Evolutionary conservation across 2,888 invertebrate genomes (phyloP).

Genomic region (Bursaphelenchus okinawaensis): DNA sequence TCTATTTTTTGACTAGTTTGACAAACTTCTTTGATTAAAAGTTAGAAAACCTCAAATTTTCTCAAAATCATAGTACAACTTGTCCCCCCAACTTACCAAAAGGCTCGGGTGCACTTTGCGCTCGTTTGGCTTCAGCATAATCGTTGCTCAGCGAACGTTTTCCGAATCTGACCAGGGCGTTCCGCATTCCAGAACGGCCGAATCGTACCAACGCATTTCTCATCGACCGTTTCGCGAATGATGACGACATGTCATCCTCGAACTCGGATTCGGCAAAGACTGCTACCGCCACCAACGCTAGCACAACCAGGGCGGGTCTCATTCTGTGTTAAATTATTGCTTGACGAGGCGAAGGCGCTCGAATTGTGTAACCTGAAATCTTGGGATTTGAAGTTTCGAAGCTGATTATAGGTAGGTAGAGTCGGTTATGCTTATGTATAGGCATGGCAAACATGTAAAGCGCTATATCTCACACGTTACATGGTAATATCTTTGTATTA

Average conservation of each 20-base stretch:
- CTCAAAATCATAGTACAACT: too few species aligned
- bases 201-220: conserved; percentile 22
- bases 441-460: too few species aligned
- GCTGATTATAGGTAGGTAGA: too few species aligned
- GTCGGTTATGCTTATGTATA: too few species aligned
- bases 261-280: conserved; percentile 6
- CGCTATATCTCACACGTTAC: too few species aligned
- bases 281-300: conserved; percentile 1
- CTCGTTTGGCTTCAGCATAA: background rate
- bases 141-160: background rate
- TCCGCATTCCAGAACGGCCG: conserved; percentile 23
- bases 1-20: too few species aligned
- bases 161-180: conserved; percentile 17
- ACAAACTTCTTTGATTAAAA: too few species aligned
- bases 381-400: too few species aligned
- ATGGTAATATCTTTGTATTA: too few species aligned
- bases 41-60: too few species aligned
- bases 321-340: conserved; percentile 3
- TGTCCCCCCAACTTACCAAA: too few species aligned
- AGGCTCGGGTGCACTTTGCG: background rate
- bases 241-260: conserved; percentile 15
- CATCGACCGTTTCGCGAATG: conserved; percentile 20
- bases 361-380: background rate
- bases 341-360: background rate
- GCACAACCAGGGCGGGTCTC: conserved; percentile 7